Conservation (phyloP, 2,888 invertebrate genomes). For the Linnaemya tessellans region DNA sequence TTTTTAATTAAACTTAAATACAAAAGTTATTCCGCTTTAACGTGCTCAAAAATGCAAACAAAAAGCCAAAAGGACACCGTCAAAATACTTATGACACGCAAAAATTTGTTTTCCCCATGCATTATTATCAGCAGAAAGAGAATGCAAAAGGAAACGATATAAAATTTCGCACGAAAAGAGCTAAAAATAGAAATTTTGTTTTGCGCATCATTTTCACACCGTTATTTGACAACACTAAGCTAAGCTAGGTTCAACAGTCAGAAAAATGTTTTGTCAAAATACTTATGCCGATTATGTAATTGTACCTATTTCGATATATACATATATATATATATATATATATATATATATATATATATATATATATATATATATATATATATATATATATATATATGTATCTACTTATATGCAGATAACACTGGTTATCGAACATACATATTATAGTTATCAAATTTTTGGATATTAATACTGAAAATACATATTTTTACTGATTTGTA, state of each 20-base stretch:
- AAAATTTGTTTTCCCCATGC: constrained; percentile 2
- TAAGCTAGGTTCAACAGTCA: not conserved
- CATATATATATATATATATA: not conserved
- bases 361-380: constrained; percentile 2
- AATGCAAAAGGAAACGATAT: constrained; percentile 4
- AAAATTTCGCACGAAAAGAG: too few species aligned
- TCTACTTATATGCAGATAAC: not conserved
- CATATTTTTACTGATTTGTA: not conserved
- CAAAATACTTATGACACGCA: constrained; percentile 9
- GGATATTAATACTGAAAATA: too few species aligned
- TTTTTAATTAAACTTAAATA: too few species aligned
- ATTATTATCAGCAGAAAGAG: constrained; percentile 21
- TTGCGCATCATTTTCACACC: too few species aligned
- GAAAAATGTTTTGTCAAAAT: constrained; percentile 18
- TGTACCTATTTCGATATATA: not conserved
- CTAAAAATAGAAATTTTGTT: too few species aligned
- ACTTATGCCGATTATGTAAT: too few species aligned
- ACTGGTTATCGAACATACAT: too few species aligned
- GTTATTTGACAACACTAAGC: too few species aligned
- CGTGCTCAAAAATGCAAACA: too few species aligned
- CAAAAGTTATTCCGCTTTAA: too few species aligned
- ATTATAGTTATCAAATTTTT: too few species aligned
- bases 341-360: constrained; percentile 1
- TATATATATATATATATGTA: constrained; percentile 1
- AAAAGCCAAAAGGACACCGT: too few species aligned